These are phyloP conservation scores for Gavialis gangeticus DNA, from an alignment of 2,113 vertebrate genomes.

Conservation along the genomic window DNA sequence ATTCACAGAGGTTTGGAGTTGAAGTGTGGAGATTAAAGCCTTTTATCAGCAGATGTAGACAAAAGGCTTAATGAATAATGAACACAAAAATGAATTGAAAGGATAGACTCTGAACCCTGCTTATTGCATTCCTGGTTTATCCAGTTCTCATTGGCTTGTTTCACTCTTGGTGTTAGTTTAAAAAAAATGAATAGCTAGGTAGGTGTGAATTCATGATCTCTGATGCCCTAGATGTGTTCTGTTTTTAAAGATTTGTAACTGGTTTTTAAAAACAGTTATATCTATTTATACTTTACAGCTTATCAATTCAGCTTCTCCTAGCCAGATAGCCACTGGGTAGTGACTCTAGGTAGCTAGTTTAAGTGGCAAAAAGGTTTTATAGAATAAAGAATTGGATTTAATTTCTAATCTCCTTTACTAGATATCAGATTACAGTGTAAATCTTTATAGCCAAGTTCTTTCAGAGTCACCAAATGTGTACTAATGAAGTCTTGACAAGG, in stretches of 20 bases:
- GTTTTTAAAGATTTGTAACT: neutral
- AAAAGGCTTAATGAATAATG: constrained; percentile 63
- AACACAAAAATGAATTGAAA: constrained; percentile 49
- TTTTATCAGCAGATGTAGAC: constrained; percentile 61
- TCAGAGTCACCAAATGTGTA: neutral
- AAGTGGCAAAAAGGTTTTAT: neutral
- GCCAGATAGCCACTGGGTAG: too few relatives aligned
- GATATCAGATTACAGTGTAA: neutral
- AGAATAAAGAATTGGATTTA: neutral
- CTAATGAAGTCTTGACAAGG: too few relatives aligned
- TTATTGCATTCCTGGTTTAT: neutral
- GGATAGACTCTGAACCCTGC: neutral
- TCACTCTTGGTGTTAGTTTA: neutral
- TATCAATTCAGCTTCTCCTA: neutral
- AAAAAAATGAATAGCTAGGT: neutral
- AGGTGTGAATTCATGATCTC: neutral
- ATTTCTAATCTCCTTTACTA: neutral
- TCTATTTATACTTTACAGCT: neutral
- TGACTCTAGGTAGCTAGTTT: neutral
- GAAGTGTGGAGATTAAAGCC: constrained; percentile 61
- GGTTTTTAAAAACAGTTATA: neutral
- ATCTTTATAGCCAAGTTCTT: rapidly evolving
- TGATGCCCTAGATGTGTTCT: neutral
- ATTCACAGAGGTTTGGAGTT: constrained; percentile 62
- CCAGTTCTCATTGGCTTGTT: neutral